These are phyloP conservation scores for Elaphurus davidianus DNA, from an alignment of 2,113 vertebrate genomes.

Conservation along the genomic window DNA sequence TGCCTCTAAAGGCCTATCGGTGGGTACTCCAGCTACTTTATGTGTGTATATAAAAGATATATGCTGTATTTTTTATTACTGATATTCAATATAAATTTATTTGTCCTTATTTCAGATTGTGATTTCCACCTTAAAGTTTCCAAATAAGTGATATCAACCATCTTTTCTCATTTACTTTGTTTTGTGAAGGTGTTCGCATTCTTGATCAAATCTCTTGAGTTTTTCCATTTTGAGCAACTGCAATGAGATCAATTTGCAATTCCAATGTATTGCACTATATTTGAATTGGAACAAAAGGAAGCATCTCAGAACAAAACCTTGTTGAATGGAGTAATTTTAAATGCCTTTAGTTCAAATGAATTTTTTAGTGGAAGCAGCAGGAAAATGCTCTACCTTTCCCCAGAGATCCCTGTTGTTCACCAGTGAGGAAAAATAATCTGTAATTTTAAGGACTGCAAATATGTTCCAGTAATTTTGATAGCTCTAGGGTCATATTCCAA, in stretches of 20 bases:
- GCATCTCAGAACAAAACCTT: constrained; percentile 14
- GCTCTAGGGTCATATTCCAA: not conserved
- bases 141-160: not conserved
- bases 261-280: not conserved
- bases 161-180: not conserved
- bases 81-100: not conserved
- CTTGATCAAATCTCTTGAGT: not conserved
- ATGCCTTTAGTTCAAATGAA: not conserved
- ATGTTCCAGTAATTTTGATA: not conserved
- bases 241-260: not conserved
- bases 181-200: not conserved
- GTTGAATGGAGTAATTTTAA: not conserved
- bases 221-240: constrained; percentile 29
- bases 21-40: not conserved
- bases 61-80: not conserved
- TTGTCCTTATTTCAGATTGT: not conserved
- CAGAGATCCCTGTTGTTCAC: not conserved
- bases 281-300: constrained; percentile 37
- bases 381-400: not conserved
- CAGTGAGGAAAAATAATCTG: not conserved
- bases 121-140: not conserved
- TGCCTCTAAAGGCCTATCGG: not conserved
- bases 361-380: not conserved
- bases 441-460: not conserved
- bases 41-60: not conserved